A percentile compares a stretch with the other conserved stretches of the same genome.
Evolutionary conservation across 2,888 invertebrate genomes (phyloP).

Genomic region (Drosophila antonietae): DNA sequence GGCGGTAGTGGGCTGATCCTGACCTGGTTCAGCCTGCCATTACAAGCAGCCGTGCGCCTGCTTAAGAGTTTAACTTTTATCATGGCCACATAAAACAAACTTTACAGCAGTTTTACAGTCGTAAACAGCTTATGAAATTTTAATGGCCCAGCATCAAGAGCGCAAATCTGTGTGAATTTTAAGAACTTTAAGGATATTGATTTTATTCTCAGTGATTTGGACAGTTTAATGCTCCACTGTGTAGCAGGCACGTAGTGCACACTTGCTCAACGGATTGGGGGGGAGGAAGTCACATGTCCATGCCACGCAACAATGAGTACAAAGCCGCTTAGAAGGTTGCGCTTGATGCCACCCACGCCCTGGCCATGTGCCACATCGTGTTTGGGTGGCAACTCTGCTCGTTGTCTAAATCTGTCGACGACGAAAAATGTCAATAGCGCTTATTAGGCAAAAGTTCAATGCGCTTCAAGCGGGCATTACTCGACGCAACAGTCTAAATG

Average conservation of each 20-base stretch:
- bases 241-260: conserved; percentile 16
- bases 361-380: not conserved
- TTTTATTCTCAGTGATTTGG: conserved; percentile 56
- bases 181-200: conserved; percentile 60
- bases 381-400: conserved; percentile 34
- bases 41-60: not conserved
- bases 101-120: conserved; percentile 70
- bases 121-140: conserved; percentile 77
- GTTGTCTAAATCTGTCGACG: conserved; percentile 34
- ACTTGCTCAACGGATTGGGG: not conserved
- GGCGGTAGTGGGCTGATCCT: conserved; percentile 14
- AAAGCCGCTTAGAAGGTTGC: conserved; percentile 23
- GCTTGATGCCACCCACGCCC: conserved; percentile 2
- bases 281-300: conserved; percentile 39
- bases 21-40: not conserved
- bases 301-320: conserved; percentile 50
- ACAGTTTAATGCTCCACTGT: conserved; percentile 68
- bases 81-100: conserved; percentile 61
- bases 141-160: conserved; percentile 43
- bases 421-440: conserved; percentile 71
- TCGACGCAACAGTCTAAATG: conserved; percentile 18
- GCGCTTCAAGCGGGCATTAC: conserved; percentile 39
- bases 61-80: conserved; percentile 55
- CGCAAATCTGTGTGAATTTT: conserved; percentile 31
- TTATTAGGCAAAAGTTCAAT: conserved; percentile 73